These are phyloP conservation scores for Synanthedon tipuliformis DNA, from an alignment of 2,888 invertebrate species.

Conservation along the genomic window DNA sequence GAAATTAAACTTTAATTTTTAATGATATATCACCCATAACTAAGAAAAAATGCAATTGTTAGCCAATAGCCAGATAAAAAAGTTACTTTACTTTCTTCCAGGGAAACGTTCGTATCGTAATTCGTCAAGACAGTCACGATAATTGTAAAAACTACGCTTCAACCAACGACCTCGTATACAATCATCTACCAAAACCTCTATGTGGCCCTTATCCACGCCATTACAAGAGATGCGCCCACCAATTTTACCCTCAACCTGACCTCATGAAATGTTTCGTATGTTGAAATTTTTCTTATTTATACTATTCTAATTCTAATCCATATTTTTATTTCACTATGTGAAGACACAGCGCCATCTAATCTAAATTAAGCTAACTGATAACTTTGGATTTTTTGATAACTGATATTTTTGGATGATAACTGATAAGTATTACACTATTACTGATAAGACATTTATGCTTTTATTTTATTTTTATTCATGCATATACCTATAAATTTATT, in stretches of 20 bases:
- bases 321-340: too few relatives aligned
- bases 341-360: too few relatives aligned
- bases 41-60: not conserved
- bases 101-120: conserved; percentile 46
- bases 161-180: conserved; percentile 63
- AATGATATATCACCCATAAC: too few relatives aligned
- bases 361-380: too few relatives aligned
- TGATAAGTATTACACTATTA: too few relatives aligned
- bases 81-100: conserved; percentile 15
- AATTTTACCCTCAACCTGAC: conserved; percentile 52
- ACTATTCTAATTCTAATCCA: too few relatives aligned
- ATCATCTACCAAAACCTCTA: conserved; percentile 62
- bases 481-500: too few relatives aligned
- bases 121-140: conserved; percentile 51
- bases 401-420: too few relatives aligned
- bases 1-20: too few relatives aligned
- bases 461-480: too few relatives aligned
- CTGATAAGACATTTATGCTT: too few relatives aligned
- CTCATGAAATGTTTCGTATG: conserved; percentile 51
- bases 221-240: conserved; percentile 49
- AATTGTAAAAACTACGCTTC: conserved; percentile 60
- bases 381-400: too few relatives aligned
- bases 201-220: conserved; percentile 47
- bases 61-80: not conserved
- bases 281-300: conserved; percentile 7